A percentile compares a stretch with the other conserved stretches of the same genome.
phyloP scores from a whole-genome alignment of 1,140 invertebrate species.

The Conopomorpha cramerella region DNA sequence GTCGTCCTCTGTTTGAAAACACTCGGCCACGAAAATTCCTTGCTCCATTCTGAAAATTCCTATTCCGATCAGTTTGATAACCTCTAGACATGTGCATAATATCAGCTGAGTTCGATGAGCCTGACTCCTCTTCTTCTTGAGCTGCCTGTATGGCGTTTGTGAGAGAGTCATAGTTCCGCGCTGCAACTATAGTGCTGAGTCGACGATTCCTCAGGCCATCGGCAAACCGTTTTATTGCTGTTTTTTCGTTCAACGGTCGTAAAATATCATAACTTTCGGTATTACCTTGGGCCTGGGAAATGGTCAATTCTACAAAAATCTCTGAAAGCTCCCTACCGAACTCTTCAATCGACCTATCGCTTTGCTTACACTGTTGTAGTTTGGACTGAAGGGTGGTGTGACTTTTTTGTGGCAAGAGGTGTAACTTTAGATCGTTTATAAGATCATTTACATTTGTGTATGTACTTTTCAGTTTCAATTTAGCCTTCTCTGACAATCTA shows the following conservation, averaged over 20 bases:
- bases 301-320: not conserved
- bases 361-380: not conserved
- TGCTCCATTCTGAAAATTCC: too few species aligned
- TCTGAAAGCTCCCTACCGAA: not conserved
- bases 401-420: not conserved
- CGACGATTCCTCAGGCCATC: not conserved
- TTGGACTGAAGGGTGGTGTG: not conserved
- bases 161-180: not conserved
- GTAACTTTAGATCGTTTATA: not conserved
- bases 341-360: not conserved
- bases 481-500: not conserved
- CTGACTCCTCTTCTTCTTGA: constrained; percentile 1
- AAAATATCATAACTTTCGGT: not conserved
- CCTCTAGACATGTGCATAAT: not conserved
- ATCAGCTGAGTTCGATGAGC: not conserved
- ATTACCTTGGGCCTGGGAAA: not conserved
- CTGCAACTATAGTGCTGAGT: not conserved
- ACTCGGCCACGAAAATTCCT: not conserved
- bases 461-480: not conserved
- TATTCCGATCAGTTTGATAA: not conserved
- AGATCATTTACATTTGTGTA: not conserved
- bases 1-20: not conserved
- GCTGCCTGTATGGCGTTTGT: constrained; percentile 1
- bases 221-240: not conserved
- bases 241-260: not conserved